Evolutionary conservation across 2,888 invertebrate species (phyloP).

Genomic region (Leptinotarsa juncta): DNA sequence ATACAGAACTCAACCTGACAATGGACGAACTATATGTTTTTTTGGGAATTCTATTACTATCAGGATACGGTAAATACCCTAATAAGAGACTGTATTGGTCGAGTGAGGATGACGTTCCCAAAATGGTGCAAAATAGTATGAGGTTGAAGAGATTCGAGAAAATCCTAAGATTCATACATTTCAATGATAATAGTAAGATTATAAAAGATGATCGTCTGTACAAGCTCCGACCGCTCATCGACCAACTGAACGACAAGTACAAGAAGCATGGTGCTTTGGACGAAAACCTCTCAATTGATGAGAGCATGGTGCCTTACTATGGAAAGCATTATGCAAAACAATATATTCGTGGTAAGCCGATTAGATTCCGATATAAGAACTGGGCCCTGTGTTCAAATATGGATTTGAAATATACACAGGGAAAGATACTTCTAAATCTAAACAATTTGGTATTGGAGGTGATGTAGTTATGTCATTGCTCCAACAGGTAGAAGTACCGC

Average conservation of each 20-base stretch:
- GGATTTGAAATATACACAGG: constrained; percentile 46
- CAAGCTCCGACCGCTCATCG: too few species aligned
- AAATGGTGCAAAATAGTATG: neutral
- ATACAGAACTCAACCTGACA: constrained; percentile 29
- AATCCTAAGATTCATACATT: neutral
- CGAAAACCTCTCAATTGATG: constrained; percentile 26
- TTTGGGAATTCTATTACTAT: constrained; percentile 26
- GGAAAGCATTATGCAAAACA: constrained; percentile 28
- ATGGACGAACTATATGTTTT: constrained; percentile 24
- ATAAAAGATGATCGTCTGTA: too few species aligned
- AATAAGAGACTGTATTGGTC: neutral
- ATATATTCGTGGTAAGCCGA: constrained; percentile 26
- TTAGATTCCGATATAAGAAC: constrained; percentile 39
- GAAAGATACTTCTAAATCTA: constrained; percentile 27
- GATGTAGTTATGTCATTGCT: constrained; percentile 24
- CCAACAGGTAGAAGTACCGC: constrained; percentile 10
- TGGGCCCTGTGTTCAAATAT: constrained; percentile 44
- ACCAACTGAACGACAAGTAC: too few species aligned
- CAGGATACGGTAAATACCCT: constrained; percentile 20
- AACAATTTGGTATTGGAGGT: constrained; percentile 25
- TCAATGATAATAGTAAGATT: neutral
- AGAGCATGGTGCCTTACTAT: constrained; percentile 28
- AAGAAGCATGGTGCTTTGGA: constrained; percentile 28
- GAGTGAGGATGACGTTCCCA: neutral
- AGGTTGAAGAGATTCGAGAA: neutral